These are phyloP conservation scores for Apteryx owenii DNA, from an alignment of 2,113 vertebrate species.

Conservation along the genomic window DNA sequence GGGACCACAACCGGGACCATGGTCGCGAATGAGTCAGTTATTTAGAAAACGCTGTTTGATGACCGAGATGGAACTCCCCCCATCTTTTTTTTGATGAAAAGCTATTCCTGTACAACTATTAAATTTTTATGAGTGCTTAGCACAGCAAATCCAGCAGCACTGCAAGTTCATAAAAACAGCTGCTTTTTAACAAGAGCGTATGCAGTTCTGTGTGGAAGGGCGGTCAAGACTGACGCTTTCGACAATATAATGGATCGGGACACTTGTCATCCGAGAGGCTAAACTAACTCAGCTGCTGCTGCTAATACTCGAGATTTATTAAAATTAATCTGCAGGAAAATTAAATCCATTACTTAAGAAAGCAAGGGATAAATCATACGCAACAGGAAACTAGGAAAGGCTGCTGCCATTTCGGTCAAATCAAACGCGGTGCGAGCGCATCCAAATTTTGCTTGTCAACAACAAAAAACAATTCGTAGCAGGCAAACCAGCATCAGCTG, in stretches of 20 bases:
- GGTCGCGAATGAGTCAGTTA: rapidly evolving
- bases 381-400: slow-evolving; percentile 14
- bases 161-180: neutral
- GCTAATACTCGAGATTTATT: neutral
- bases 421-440: neutral
- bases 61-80: neutral
- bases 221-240: neutral
- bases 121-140: neutral
- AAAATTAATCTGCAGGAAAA: slow-evolving; percentile 44
- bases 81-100: neutral
- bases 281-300: neutral
- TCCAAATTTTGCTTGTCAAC: neutral
- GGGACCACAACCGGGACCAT: neutral
- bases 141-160: neutral
- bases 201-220: neutral
- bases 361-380: slow-evolving; percentile 15
- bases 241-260: neutral
- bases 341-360: slow-evolving; percentile 44
- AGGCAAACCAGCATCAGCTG: neutral
- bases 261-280: neutral
- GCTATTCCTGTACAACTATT: neutral
- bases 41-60: neutral
- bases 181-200: neutral
- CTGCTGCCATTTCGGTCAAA: neutral
- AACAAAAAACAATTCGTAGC: neutral